Conservation (phyloP, 2,113 vertebrate species). For the Amphiprion ocellaris region DNA sequence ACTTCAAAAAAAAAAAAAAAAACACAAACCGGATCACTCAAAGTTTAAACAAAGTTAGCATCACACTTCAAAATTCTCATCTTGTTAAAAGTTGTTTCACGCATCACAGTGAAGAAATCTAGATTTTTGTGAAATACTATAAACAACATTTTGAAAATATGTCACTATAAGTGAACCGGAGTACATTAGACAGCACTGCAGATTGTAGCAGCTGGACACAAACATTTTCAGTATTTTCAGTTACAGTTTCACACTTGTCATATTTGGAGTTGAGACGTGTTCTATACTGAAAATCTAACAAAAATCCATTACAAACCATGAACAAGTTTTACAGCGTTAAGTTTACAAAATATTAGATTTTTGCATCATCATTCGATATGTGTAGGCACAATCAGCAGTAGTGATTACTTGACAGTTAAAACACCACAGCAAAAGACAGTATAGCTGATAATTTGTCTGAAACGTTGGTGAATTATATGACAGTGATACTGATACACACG, state of each 20-base stretch:
- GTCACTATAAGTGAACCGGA: not conserved
- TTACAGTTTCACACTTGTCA: not conserved
- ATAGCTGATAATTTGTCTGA: constrained; percentile 5
- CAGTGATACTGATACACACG: not conserved
- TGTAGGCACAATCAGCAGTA: constrained; percentile 56
- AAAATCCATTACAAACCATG: not conserved
- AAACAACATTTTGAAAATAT: constrained; percentile 4
- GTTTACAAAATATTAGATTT: not conserved
- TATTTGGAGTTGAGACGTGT: no score
- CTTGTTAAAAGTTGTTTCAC: constrained; percentile 5
- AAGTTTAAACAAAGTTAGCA: constrained; percentile 3
- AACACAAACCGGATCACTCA: constrained; percentile 4
- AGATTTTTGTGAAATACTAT: constrained; percentile 1
- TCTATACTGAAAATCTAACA: not conserved
- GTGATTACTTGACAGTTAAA: constrained; percentile 6
- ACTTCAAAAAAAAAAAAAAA: not conserved
- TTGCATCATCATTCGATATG: constrained; percentile 33
- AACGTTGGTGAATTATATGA: not conserved
- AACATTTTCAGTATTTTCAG: no score
- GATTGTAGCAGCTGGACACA: no score
- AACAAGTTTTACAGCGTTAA: not conserved
- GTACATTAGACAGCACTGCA: constrained; percentile 4
- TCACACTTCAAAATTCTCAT: constrained; percentile 27
- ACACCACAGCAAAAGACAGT: constrained; percentile 19
- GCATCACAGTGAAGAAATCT: constrained; percentile 5